Base-by-base conservation (phyloP, 2,888 invertebrate species). In the Sphecodes monilicornis region DNA sequence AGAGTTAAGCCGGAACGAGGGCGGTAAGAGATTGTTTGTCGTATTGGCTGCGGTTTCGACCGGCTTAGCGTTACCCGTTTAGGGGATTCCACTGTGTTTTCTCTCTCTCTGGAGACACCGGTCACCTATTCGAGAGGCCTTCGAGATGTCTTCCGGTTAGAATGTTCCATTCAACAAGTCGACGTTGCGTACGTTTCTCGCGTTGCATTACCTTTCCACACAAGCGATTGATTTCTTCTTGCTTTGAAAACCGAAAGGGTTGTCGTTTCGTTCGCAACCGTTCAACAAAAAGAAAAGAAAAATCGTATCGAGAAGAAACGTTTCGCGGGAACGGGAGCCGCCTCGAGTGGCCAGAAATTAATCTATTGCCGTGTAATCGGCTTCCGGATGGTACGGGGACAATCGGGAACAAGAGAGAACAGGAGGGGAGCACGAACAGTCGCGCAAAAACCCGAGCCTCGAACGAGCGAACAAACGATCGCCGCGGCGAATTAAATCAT, bases 11-110 rank as follows among this genome's bases (percentile, higher is more conserved):
- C 92, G 90, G 76, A 86, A 90, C 88, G 89, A 91, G 90, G 93
- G 92, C 91, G 92, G 93, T 93, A 93, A 94, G 93, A 94, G 93
- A 94, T 94, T 94, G 94, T 94, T 94, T 93, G 93, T 93, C 91
- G 92, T 92, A 94, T 93, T 92, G 92, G 92, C 90, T 92, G 93
- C 89, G 93, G 93, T 93, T 93, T 91, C 90, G 86, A 86, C 82
- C 89, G 88, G 91, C 92, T 93, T 92, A 92, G 88, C 90, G 89
- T 92, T 92, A 93, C 92, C 92, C 91, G 92, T 92, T 93, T 91
- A 92, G 88, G 89, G 88, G 89, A 91, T 90, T 91, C 87, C 84
- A 82, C 78, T n/a, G 76, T 68, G 72, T 77, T 71, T 74, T 78
- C n/a, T n/a, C n/a, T 84, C 50, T 80, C 79, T 79, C 50, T 39